phyloP scores from a whole-genome alignment of 2,888 invertebrate species.

The Dascillus cervinus region DNA sequence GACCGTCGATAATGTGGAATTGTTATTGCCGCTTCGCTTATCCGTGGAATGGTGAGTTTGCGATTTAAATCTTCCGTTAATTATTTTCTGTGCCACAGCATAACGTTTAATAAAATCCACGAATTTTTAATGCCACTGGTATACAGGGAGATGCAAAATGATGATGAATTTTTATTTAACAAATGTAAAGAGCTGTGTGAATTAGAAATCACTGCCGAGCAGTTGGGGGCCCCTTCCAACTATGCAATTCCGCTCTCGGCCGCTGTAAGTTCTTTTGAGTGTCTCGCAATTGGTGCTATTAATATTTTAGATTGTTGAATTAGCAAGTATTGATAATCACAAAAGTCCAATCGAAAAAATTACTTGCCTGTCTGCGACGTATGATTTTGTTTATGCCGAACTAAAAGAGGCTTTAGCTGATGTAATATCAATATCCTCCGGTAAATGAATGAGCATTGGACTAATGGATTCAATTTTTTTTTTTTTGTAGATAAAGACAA shows the following conservation, averaged over 20 bases:
- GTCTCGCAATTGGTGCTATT: background rate
- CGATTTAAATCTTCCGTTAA: too few relatives aligned
- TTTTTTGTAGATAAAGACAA: conserved; percentile 26
- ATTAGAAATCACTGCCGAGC: conserved; percentile 36
- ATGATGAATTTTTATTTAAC: conserved; percentile 33
- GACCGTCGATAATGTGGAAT: too few relatives aligned
- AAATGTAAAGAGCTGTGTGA: conserved; percentile 35
- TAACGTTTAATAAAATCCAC: conserved; percentile 30
- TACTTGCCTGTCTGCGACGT: conserved; percentile 39
- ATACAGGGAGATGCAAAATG: conserved; percentile 25
- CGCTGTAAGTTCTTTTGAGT: conserved; percentile 34
- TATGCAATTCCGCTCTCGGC: conserved; percentile 39
- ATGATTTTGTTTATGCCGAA: conserved; percentile 44
- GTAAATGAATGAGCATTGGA: conserved; percentile 18
- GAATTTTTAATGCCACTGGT: conserved; percentile 34
- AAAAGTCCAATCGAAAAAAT: conserved; percentile 42
- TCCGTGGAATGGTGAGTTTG: too few relatives aligned
- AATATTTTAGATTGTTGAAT: conserved; percentile 37
- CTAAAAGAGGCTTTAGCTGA: conserved; percentile 41
- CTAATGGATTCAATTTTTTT: background rate
- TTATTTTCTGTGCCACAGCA: too few relatives aligned
- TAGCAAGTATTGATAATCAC: conserved; percentile 39
- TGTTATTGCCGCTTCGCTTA: too few relatives aligned
- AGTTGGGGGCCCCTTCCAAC: conserved; percentile 38
- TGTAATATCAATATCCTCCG: conserved; percentile 32